These are phyloP conservation scores for Sphaeramia orbicularis DNA, from an alignment of 2,797 vertebrate genomes.

Conservation along the genomic window DNA sequence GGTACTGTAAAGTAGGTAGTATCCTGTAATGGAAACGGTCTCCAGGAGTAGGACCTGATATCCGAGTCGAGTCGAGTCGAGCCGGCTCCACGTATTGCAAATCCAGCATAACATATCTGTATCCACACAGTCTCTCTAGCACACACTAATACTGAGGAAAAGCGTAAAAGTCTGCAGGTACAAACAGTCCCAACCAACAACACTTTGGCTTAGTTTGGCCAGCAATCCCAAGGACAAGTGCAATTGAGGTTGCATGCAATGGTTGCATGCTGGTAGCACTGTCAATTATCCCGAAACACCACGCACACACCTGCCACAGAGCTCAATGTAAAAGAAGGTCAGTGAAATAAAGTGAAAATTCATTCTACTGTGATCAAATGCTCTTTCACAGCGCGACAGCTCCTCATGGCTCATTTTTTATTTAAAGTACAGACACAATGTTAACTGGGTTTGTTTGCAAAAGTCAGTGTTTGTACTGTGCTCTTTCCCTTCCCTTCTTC, in stretches of 20 bases:
- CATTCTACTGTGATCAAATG: conserved; percentile 30
- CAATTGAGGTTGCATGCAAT: conserved; percentile 2
- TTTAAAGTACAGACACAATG: conserved; percentile 1
- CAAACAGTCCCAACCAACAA: conserved; percentile 32
- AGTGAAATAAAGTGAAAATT: conserved; percentile 33
- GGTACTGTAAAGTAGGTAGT: too few species aligned
- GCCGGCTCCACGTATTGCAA: too few species aligned
- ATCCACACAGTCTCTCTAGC: not conserved
- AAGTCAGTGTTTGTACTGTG: conserved; percentile 13
- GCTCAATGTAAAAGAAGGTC: conserved; percentile 11
- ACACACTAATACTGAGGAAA: conserved; percentile 7
- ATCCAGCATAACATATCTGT: too few species aligned
- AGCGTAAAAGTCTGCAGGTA: conserved; percentile 50
- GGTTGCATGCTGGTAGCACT: conserved; percentile 7
- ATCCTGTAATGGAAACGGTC: too few species aligned
- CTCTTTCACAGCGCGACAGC: conserved; percentile 26
- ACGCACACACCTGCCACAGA: conserved; percentile 18
- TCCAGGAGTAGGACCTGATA: too few species aligned
- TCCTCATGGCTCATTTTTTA: conserved; percentile 29
- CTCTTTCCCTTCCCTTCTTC: conserved; percentile 22
- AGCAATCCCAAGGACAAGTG: conserved; percentile 47
- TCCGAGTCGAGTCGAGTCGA: too few species aligned
- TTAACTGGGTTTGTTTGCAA: not conserved
- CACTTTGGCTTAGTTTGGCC: conserved; percentile 18
- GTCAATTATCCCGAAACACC: conserved; percentile 1